Base-by-base conservation (phyloP, 2,797 vertebrate species). In the Euthynnus affinis region DNA sequence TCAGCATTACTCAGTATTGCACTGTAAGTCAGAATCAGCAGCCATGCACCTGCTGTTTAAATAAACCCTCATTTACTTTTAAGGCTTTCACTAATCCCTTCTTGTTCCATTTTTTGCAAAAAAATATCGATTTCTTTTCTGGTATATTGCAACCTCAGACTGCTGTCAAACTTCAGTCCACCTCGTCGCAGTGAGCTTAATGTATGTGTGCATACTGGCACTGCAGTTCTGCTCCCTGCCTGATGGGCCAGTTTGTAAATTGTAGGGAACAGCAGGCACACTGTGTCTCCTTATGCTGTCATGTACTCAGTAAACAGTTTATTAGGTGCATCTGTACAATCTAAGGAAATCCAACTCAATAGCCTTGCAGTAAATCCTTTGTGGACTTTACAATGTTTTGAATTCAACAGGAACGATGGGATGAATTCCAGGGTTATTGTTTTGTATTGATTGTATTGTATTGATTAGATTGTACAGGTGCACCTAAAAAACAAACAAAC, bases 1-100 rank as follows among this genome's bases (percentile, higher is more conserved):
- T 91, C 89, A 87, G 89, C 83, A 2, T 60, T 89, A 57, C 71
- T 0, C 59, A 62, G 55, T 72, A 56, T 69, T 88, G 79, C 77
- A 61, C 78, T 71, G 74, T 74, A 65, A 80, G 85, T 86, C 20
- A 74, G 62, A 87, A 56, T 57, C 69, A 56, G 52, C 44, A 71
- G 61, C 52, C 17, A 0, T 69, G 53, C 70, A 75, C 73, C 76
- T 88, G 88, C 76, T 73, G 52, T 80, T 85, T 59, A 74, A 82
- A 77, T 79, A 71, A 76, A 71, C 29, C 76, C 49, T 37, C 37
- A 22, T 86, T 74, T 75, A 78, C 72, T 74, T 75, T 67, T 32
- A 57, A 76, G 73, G 9, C 8, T 23, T 3, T 8, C 34, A 9
- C 25, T 75, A 65, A 76, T 63, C 66, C 53, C 34, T 22, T 8